Base-by-base conservation (phyloP, 1,140 invertebrate species). In the Sitophilus oryzae region DNA sequence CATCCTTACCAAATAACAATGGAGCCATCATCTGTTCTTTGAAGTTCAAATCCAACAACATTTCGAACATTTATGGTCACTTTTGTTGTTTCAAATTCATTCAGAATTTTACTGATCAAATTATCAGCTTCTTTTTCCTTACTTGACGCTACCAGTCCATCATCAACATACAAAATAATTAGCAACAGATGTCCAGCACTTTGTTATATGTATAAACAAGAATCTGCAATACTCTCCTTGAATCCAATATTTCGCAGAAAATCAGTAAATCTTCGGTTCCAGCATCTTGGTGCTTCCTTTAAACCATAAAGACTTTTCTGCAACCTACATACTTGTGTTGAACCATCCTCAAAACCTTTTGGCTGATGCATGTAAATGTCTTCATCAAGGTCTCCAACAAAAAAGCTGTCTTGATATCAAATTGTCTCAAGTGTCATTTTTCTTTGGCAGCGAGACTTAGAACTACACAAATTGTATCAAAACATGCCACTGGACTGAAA, bases 381-480 rank as follows among this genome's bases (percentile, higher is more conserved):
- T 62, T 74, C 70, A 4, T 72, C 58, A 23, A 72, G 59, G 35
- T 63, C 56, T 10, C 66, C 76, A 62, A 66, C 50, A 73, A 62
- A 56, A 74, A 77, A 2, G 74, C 75, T 50, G 71, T 71, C 58
- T 68, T 72, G 2, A 77, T 65, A 64, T 77, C 73, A 47, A 77
- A 70, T 43, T 76, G 71, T 25, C 52, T 30, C 11, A 77, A 58
- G 11, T 66, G 19, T 21, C 67, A 59, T 35, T 70, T 61, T 45
- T 72, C 36, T 48, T 60, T 15, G 66, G 49, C 38, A 9, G 49
- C 38, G 3, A 34, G 3, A 41, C 62, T 59, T 2, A 18, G 63
- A 56, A 77, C n/a, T 30, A 68, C 50, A 61, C 76, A 60, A 37
- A 78, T 62, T 20, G 72, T 63, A 22, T 66, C 66, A 51, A 62